Base-by-base conservation (phyloP, 1,140 invertebrate species). In the Magallana ariakensis region DNA sequence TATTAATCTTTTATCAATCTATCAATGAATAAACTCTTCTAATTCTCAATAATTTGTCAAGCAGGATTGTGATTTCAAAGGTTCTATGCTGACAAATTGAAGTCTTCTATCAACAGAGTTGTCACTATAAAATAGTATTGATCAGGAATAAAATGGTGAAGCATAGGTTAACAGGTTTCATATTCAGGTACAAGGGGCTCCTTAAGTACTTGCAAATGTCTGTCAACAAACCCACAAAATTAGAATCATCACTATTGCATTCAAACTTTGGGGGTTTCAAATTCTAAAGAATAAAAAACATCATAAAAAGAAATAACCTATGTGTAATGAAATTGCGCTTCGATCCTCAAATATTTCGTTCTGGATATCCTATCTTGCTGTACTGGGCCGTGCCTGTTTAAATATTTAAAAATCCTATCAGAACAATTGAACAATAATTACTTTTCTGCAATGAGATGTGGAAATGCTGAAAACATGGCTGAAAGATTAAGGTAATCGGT, bases 101-200 rank as follows among this genome's bases (percentile, higher is more conserved):
- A 75, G 66, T 26, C 66, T 26, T 75, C 66, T 33, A 13, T 75
- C 66, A 75, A 75, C 66, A 75, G 33, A 75, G 66, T 22, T 75
- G 66, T 75, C 66, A 75, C 66, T 75, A 75, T 75, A 75, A 26
- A 75, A 75, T 19, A 75, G 66, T 75, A 75, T 75, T 75, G 66
- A 75, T 75, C 66, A 9, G 66, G 66, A 26, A 75, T 75, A 75
- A 75, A 62, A 75, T 75, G 22, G 19, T 75, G 22, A 26, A 26
- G 66, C 66, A 75, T 75, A 26, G 66, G 66, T 75, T 75, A 75
- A 75, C 66, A 75, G 33, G 66, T 75, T 75, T 75, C 66, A 75
- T 13, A 75, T 75, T 75, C 22, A 75, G 66, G 66, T 75, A 33
- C 66, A 75, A 75, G 66, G 66, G 33, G 66, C 19, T 75, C 66